Conservation (phyloP, 2,113 vertebrate genomes). For the Vidua chalybeata region DNA sequence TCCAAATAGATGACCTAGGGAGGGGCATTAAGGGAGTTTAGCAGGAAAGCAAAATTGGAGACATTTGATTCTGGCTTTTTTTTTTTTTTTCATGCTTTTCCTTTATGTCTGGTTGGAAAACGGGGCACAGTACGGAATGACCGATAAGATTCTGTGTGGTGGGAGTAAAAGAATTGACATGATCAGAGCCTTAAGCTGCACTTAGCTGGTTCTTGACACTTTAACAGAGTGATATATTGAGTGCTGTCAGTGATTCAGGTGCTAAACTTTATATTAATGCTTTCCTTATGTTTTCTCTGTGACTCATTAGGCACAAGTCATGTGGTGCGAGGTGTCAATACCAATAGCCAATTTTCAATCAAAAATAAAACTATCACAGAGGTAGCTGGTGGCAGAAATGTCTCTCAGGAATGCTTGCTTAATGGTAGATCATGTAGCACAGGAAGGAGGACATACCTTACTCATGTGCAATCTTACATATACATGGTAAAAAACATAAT, state of each 20-base stretch:
- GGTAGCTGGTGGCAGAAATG: background rate
- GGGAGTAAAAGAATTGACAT: background rate
- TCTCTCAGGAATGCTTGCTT: background rate
- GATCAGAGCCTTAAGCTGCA: background rate
- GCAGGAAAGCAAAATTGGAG: background rate
- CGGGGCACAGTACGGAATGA: accelerated
- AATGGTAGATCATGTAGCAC: background rate
- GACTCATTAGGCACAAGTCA: background rate
- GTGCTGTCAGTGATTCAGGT: background rate
- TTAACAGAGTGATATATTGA: background rate
- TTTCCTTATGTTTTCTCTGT: background rate
- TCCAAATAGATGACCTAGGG: background rate
- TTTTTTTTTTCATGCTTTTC: background rate
- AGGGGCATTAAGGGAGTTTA: background rate
- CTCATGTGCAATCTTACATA: background rate
- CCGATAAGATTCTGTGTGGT: background rate
- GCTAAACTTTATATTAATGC: background rate
- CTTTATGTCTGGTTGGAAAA: background rate
- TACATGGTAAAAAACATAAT: background rate
- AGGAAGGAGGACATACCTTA: background rate
- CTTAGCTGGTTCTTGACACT: background rate
- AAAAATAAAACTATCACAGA: background rate
- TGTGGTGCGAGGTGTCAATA: background rate
- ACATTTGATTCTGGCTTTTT: background rate
- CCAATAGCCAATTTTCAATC: background rate